Base-by-base conservation (phyloP, 2,113 vertebrate species). In the Clarias macrocephalus region DNA sequence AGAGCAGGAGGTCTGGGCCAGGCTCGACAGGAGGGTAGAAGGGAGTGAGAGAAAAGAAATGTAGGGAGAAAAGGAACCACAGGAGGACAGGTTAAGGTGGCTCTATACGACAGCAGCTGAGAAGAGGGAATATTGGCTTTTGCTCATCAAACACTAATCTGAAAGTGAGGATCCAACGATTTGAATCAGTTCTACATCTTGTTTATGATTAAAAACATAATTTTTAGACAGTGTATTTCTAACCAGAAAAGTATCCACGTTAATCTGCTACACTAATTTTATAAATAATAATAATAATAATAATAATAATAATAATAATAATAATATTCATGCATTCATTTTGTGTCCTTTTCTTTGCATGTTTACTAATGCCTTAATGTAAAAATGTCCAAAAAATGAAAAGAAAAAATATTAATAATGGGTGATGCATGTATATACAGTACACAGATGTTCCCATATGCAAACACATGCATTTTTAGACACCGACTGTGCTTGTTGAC, bases 11-110 rank as follows among this genome's bases (percentile, higher is more conserved):
- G 80, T 62, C 77, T 88, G 77, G 59, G 73, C 73, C 83, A 52
- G 79, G 65, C 87, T 86, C 89, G 23, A 90, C 84, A 86, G 90
- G 83, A 86, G 89, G 72, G 83, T 70, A 66, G 66, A 75, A 88
- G 68, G 6, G 68, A 87, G 63, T 30, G 83, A 84, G 85, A 77
- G 86, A 66, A 80, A 54, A 88, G 23, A 89, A 82, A 86, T 85
- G 75, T 75, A 81, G 84, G 85, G 88, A 83, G 85, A 87, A 87
- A 85, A 83, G 87, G 80, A 80, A 87, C 77, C 75, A 63, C 84
- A 88, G 86, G 88, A 81, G 23, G 85, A 83, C 18, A 70, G 62
- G 65, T 75, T 62, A 75, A 1, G 86, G 59, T 79, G 57, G 72
- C 87, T 80, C 42, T 54, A 86, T 42, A 57, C 82, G 79, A 23